Evolutionary conservation across 1,140 invertebrate species (phyloP), one percentile per base, ranked within the genome.

Genomic region (Ephestia elutella): DNA sequence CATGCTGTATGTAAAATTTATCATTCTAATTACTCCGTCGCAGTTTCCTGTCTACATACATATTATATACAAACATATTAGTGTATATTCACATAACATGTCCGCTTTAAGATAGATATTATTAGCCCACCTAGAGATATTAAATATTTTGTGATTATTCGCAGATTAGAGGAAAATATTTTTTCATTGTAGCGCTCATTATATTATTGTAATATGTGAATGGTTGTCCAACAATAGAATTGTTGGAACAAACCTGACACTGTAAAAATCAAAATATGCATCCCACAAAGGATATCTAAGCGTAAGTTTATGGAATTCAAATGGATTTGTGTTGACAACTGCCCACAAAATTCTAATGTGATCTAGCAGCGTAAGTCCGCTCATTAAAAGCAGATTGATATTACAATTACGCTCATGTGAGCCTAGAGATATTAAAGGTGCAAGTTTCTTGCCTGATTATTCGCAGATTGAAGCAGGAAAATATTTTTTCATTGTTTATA

Each of bases 101-200:
- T 75, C 74, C 66, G 82, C 82, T 85, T 85, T 70, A 76, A 71
- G 59, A 73, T 78, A 75, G 64, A 65, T 68, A 70, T 69, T 53
- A 59, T 54, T 75, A 80, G 70, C 70, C 79, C 78, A 81, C 76
- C 60, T 82, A 82, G 78, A 66, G 48, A 65, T 66, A 66, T 68
- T 71, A 58, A 63, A 62, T 59, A 61, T 72, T 75, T 68, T 73
- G 68, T 64, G 66, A 77, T 71, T 68, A 79, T 81, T 83, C 76
- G 76, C 80, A 81, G 74, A 82, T 80, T 83, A 84, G 77, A 66
- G 73, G 58, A 76, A 44, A 70, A 80, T 82, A 80, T 82, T 82
- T 84, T 82, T 81, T 76, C 75, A 83, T 71, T 60, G 66, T 82
- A 82, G 77, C 73, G 75, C 65, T 78, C 65, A 75, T n/a, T n/a